Percentiles rank a stretch among this genome's conserved stretches.
phyloP scores from a whole-genome alignment of 2,797 vertebrate species.

The Neosalanx taihuensis region DNA sequence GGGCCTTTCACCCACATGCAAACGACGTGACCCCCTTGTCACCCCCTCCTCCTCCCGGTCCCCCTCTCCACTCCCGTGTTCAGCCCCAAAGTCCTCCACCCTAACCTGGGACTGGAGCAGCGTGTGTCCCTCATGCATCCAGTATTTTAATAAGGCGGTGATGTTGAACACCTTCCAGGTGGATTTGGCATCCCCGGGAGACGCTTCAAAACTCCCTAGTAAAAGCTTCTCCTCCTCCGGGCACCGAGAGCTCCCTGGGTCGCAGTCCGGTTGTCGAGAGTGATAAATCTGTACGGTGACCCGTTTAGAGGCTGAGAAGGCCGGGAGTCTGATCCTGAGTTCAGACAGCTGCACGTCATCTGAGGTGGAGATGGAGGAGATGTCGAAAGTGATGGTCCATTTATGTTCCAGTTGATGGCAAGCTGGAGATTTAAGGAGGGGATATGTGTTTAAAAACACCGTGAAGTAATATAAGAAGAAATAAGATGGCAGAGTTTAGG shows the following conservation, averaged over 20 bases:
- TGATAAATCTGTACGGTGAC: slow-evolving; percentile 80
- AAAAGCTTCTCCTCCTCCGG: slow-evolving; percentile 62
- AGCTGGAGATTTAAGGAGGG: slow-evolving; percentile 55
- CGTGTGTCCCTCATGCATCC: slow-evolving; percentile 65
- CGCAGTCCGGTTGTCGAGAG: slow-evolving; percentile 57
- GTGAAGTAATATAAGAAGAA: neutral
- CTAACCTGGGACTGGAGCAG: slow-evolving; percentile 17
- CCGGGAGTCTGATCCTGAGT: slow-evolving; percentile 72
- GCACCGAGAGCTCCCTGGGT: slow-evolving; percentile 33
- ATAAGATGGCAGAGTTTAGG: slow-evolving; percentile 9
- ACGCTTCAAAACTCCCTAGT: slow-evolving; percentile 73
- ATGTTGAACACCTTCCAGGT: slow-evolving; percentile 82
- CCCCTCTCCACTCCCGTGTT: slow-evolving; percentile 34
- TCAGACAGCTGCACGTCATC: slow-evolving; percentile 78
- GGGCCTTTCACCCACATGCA: slow-evolving; percentile 19
- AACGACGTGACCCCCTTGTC: neutral
- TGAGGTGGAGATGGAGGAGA: slow-evolving; percentile 78
- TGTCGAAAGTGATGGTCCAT: slow-evolving; percentile 83
- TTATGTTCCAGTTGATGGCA: slow-evolving; percentile 70
- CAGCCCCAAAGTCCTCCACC: slow-evolving; percentile 26
- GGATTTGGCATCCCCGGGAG: slow-evolving; percentile 47
- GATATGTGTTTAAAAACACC: too few species aligned
- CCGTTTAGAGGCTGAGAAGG: slow-evolving; percentile 46
- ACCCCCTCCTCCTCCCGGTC: neutral
- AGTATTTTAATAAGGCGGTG: slow-evolving; percentile 73